Percentiles rank a stretch among this genome's conserved stretches.
Evolutionary conservation across 2,888 invertebrate species (phyloP).

Genomic region (Pheosia gnoma): DNA sequence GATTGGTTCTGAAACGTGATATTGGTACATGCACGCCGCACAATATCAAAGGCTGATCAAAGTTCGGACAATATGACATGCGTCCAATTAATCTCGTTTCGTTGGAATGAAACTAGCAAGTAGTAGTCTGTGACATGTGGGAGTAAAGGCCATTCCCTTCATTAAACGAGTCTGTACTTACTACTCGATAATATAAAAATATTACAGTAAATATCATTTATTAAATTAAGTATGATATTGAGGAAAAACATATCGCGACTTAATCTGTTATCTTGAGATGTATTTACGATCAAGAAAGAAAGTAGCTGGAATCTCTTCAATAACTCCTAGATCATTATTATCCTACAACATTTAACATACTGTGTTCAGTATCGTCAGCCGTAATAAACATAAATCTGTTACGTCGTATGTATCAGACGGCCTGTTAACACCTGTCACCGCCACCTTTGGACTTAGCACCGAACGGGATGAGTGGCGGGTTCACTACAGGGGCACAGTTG

Average conservation of each 20-base stretch:
- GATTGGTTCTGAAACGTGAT: neutral
- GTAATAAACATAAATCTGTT: slow-evolving; percentile 3
- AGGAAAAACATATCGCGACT: too few species aligned
- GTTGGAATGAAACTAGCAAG: too few species aligned
- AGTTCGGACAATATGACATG: neutral
- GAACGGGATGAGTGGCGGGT: slow-evolving; percentile 1
- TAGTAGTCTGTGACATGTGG: too few species aligned
- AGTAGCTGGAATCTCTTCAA: too few species aligned
- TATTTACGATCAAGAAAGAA: too few species aligned
- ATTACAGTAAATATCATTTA: too few species aligned
- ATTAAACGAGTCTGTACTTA: too few species aligned
- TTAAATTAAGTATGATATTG: too few species aligned
- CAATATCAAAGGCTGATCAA: neutral
- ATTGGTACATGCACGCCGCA: neutral
- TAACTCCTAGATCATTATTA: too few species aligned
- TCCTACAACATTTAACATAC: neutral
- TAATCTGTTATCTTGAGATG: too few species aligned
- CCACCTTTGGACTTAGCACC: neutral
- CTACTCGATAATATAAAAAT: too few species aligned
- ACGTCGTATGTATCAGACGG: neutral
- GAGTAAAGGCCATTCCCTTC: too few species aligned
- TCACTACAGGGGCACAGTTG: neutral
- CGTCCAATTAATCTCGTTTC: neutral
- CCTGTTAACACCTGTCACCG: neutral
- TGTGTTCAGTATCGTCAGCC: neutral